A percentile compares a stretch with the other conserved stretches of the same genome.
These are phyloP conservation scores for Vulpes ferrilata DNA, from an alignment of 2,113 vertebrate genomes.

Conservation along the genomic window DNA sequence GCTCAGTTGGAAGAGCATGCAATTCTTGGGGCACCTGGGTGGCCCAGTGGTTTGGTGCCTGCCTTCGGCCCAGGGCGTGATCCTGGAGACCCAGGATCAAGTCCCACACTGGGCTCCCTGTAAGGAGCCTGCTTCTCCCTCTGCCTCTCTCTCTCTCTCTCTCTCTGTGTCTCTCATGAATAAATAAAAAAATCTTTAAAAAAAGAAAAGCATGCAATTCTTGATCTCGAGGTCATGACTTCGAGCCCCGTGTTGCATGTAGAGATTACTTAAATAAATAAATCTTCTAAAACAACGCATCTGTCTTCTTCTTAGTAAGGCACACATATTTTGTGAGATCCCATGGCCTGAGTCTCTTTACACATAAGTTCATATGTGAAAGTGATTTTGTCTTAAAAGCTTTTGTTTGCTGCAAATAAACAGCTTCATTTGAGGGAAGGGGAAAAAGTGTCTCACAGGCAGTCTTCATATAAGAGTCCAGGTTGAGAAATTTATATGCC, in stretches of 20 bases:
- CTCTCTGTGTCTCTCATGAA: too few species aligned
- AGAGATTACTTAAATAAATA: neutral
- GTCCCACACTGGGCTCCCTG: too few species aligned
- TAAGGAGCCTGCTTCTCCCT: too few species aligned
- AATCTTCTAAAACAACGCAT: neutral
- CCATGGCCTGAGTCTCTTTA: neutral
- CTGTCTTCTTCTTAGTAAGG: neutral
- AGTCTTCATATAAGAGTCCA: neutral
- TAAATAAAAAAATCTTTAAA: too few species aligned
- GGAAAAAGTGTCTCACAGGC: neutral
- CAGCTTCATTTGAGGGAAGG: neutral
- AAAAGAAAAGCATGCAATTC: neutral
- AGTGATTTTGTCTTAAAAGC: conserved; percentile 22
- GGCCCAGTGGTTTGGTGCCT: too few species aligned
- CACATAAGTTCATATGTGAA: neutral
- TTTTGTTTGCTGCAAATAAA: neutral
- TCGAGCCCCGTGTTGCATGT: neutral
- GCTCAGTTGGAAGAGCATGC: neutral
- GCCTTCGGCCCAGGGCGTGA: too few species aligned
- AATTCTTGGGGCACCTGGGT: neutral
- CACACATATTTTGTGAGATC: neutral
- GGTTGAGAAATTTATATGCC: neutral
- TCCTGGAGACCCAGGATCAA: too few species aligned
- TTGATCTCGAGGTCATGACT: neutral
- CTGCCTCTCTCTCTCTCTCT: too few species aligned